Conservation (phyloP, 2,113 vertebrate genomes). For the Pseudorectes ferrugineus region DNA sequence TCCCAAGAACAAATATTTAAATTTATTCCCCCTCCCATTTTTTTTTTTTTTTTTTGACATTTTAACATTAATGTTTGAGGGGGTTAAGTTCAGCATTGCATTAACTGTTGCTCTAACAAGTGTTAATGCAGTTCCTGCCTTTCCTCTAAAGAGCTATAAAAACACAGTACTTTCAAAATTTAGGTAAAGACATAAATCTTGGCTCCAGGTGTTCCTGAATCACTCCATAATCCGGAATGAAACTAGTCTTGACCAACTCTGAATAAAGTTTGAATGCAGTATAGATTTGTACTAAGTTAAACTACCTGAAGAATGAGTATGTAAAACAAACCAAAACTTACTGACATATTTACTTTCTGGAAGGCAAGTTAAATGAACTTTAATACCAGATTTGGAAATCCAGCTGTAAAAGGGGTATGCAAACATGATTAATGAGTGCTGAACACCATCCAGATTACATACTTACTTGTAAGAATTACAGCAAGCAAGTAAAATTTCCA, state of each 20-base stretch:
- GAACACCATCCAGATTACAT: constrained; percentile 50
- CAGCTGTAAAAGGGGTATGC: constrained; percentile 60
- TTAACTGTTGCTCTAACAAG: constrained; percentile 72
- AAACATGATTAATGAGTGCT: constrained; percentile 62
- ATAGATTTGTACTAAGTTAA: constrained; percentile 50
- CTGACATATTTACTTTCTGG: constrained; percentile 67
- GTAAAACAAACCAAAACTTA: constrained; percentile 66
- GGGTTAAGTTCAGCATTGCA: constrained; percentile 61
- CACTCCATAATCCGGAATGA: constrained; percentile 60
- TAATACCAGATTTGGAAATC: constrained; percentile 71
- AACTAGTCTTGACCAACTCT: constrained; percentile 43
- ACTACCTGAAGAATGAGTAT: constrained; percentile 24
- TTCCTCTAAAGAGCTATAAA: constrained; percentile 75
- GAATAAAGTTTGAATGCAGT: constrained; percentile 37
- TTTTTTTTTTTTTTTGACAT: neutral
- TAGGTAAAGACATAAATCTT: constrained; percentile 73
- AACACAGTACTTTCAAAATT: constrained; percentile 67
- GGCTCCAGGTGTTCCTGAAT: constrained; percentile 75
- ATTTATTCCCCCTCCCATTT: neutral
- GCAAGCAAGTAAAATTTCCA: constrained; percentile 25
- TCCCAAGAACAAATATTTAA: constrained; percentile 13
- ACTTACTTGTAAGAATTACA: neutral
- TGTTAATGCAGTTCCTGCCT: constrained; percentile 76
- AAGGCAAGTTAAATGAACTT: constrained; percentile 55
- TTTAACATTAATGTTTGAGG: constrained; percentile 45